These are phyloP conservation scores for Heterotis niloticus DNA, from an alignment of 2,113 vertebrate genomes.

Conservation along the genomic window DNA sequence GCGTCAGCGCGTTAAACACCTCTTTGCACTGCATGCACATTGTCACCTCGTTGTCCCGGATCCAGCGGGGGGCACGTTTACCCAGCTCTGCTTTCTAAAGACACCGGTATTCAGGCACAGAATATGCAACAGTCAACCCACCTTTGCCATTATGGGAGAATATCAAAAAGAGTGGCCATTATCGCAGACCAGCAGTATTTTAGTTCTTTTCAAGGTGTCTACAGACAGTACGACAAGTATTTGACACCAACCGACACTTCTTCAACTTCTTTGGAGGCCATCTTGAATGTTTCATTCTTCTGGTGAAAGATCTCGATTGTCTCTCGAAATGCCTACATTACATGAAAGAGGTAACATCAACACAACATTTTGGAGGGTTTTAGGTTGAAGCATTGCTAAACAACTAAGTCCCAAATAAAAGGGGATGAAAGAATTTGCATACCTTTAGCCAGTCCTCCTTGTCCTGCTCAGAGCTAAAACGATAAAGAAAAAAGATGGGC, in stretches of 20 bases:
- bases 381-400: neutral
- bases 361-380: neutral
- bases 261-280: constrained; percentile 75
- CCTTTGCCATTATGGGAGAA: no score
- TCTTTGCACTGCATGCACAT: constrained; percentile 93
- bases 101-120: neutral
- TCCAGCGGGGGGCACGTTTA: constrained; percentile 85
- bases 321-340: constrained; percentile 71
- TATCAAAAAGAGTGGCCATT: no score
- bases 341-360: neutral
- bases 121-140: neutral
- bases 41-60: constrained; percentile 89
- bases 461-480: constrained; percentile 79
- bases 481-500: constrained; percentile 29
- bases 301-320: constrained; percentile 80
- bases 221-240: neutral
- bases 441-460: constrained; percentile 92
- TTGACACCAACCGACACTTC: constrained; percentile 77
- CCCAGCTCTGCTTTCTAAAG: constrained; percentile 78
- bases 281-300: constrained; percentile 86
- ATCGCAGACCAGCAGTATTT: neutral
- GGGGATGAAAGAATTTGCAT: constrained; percentile 27
- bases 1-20: constrained; percentile 79
- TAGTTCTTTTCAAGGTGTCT: no score
- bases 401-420: neutral